phyloP scores from a whole-genome alignment of 2,113 vertebrate species.

The Corapipo altera region DNA sequence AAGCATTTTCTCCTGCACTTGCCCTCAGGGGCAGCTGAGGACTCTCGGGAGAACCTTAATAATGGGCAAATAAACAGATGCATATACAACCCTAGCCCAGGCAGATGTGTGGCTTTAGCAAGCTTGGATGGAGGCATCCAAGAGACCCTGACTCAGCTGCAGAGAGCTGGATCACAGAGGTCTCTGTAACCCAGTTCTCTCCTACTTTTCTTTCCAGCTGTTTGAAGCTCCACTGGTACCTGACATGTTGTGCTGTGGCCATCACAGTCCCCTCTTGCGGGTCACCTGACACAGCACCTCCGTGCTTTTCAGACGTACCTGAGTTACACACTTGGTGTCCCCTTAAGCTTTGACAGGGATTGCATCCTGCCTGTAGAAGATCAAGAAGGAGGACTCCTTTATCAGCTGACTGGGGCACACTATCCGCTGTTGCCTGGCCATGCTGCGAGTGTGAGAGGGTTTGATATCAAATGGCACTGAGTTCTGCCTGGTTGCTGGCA shows the following conservation, averaged over 20 bases:
- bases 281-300: neutral
- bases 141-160: fast-evolving
- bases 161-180: fast-evolving
- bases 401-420: neutral
- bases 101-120: neutral
- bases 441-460: neutral
- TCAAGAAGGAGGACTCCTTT: neutral
- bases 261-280: fast-evolving
- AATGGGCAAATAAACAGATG: fast-evolving
- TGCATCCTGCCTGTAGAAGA: neutral
- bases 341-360: neutral
- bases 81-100: neutral
- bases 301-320: fast-evolving
- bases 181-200: neutral
- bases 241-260: fast-evolving
- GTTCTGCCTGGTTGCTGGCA: fast-evolving
- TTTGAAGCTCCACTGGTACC: neutral
- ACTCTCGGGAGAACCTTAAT: neutral
- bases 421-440: fast-evolving
- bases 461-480: neutral
- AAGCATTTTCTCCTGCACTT: neutral
- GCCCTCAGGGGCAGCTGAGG: neutral
- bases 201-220: neutral
- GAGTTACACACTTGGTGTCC: fast-evolving
- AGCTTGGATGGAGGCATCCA: fast-evolving